phyloP scores from a whole-genome alignment of 1,140 invertebrate genomes.

The Phortica variegata region DNA sequence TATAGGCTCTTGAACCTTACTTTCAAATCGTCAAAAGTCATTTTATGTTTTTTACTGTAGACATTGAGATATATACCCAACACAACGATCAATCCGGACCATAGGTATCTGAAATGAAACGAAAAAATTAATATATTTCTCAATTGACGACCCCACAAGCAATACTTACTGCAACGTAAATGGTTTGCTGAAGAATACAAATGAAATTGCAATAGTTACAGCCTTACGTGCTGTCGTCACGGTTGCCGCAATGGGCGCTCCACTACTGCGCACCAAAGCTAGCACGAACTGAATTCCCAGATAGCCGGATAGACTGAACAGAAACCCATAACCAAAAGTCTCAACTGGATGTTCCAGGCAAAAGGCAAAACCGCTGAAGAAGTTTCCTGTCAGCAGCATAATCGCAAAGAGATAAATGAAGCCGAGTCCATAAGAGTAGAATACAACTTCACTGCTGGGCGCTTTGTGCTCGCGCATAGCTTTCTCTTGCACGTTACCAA shows the following conservation, averaged over 20 bases:
- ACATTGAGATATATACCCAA: constrained; percentile 90
- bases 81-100: constrained; percentile 84
- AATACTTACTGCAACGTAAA: constrained; percentile 86
- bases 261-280: constrained; percentile 80
- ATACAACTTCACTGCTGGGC: constrained; percentile 86
- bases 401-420: constrained; percentile 82
- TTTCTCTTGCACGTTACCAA: constrained; percentile 96
- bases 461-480: constrained; percentile 82
- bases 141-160: not conserved
- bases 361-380: constrained; percentile 74
- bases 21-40: constrained; percentile 39
- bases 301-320: constrained; percentile 89
- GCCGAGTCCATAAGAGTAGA: constrained; percentile 90
- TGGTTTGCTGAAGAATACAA: constrained; percentile 91
- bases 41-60: constrained; percentile 73
- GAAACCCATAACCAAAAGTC: constrained; percentile 81
- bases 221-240: constrained; percentile 88
- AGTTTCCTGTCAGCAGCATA: constrained; percentile 71
- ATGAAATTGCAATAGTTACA: constrained; percentile 88
- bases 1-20: constrained; percentile 23
- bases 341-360: constrained; percentile 73
- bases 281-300: constrained; percentile 90
- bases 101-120: constrained; percentile 85
- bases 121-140: constrained; percentile 33
- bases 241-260: constrained; percentile 88